Conservation (phyloP, 2,888 invertebrate species). For the Smittia aterrima region DNA sequence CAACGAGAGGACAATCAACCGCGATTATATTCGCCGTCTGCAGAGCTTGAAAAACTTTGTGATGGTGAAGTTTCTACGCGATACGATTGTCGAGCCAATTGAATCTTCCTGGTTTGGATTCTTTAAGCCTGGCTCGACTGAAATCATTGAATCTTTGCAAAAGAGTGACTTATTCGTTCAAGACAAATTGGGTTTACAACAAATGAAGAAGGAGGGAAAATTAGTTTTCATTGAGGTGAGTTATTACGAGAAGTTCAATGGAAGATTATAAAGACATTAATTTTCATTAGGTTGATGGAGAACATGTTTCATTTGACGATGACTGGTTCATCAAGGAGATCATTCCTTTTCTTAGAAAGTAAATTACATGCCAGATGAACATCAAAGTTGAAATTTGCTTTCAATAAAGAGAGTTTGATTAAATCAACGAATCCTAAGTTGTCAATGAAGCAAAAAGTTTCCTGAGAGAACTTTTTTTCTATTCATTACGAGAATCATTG, state of each 20-base stretch:
- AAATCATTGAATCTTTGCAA: conserved; percentile 64
- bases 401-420: neutral
- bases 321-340: conserved; percentile 75
- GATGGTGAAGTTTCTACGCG: conserved; percentile 84
- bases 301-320: conserved; percentile 77
- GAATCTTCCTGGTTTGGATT: conserved; percentile 97
- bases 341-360: conserved; percentile 53
- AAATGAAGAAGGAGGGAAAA: conserved; percentile 66
- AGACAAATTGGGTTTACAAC: conserved; percentile 77
- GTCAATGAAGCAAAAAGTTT: too few species aligned
- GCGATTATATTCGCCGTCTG: conserved; percentile 69
- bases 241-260: too few species aligned
- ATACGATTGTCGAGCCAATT: conserved; percentile 87
- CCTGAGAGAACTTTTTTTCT: too few species aligned
- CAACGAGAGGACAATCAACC: conserved; percentile 72
- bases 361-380: too few species aligned
- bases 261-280: too few species aligned
- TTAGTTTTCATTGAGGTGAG: conserved; percentile 60
- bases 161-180: conserved; percentile 71
- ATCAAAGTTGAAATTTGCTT: too few species aligned
- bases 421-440: too few species aligned
- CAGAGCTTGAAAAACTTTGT: conserved; percentile 73
- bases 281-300: conserved; percentile 62
- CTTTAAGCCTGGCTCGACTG: conserved; percentile 80
- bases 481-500: too few species aligned